Evolutionary conservation across 2,888 invertebrate genomes (phyloP), one percentile per base, ranked within the genome.

Genomic region (Stenolophus ochropezus): DNA sequence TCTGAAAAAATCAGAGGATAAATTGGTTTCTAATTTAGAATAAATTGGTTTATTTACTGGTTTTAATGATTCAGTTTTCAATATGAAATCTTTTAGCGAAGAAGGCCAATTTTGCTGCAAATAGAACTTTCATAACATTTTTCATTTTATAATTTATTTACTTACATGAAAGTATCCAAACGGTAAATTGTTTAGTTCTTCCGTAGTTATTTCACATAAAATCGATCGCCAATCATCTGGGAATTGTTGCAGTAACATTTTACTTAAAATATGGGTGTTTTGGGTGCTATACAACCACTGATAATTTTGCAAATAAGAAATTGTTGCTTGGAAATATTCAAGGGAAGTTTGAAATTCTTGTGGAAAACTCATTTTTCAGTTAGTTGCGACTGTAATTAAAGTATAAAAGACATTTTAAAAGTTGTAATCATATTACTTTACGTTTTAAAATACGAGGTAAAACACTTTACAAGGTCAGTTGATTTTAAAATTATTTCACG

Each of bases 281-380:
- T 93, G 91, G 83, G 89, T 90, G 82, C 91, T 92, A 86, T 92
- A 94, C 47, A 95, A 88, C 92, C 93, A 92, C 82, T 93, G 90
- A 84, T 91, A 91, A 51, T 91, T 88, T 79, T 90, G 85, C 65
- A 95, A 90, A 85, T 95, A 94, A 0, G 86, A 56, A 1, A 94
- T 83, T 27, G 90, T 90, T 61, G 91, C 90, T 83, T 88, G 85
- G 82, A 95, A 93, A 86, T 94, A 95, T 1, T 90, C 82, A 27
- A 56, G 56, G 0, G 86, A 82, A n/a, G 75, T 82, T 49, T 51
- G 53, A 82, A 87, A 90, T 1, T 74, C 49, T 5, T 78, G 69
- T 8, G 89, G 89, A 56, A 89, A 82, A 1, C 89, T 86, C 91
- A 91, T 90, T 25, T 79, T 83, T 75, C 84, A 11, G 27, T 21